Evolutionary conservation across 2,797 vertebrate species (phyloP), one percentile per base, ranked within the genome.

Genomic region (Sciurus carolinensis): DNA sequence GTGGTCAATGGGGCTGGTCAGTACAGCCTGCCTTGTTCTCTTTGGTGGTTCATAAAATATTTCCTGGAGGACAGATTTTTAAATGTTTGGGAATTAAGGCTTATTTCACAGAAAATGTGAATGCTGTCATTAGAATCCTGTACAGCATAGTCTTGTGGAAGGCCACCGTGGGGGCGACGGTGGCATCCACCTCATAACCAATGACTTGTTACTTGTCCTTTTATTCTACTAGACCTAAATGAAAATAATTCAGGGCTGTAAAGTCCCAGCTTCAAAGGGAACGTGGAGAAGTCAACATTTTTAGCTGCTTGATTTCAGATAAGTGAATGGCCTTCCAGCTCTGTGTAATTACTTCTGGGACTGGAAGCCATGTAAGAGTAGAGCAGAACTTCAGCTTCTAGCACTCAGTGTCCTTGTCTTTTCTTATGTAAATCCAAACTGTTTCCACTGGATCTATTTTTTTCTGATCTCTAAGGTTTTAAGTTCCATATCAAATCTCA

Each of bases 31-130:
- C 66, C 59, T 66, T 12, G 3, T 69, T 85, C 88, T 93, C 84
- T 81, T 57, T 57, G 54, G 88, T 85, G 93, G 90, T 67, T 97
- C 81, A 36, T 86, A 91, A 96, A 95, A 69, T 79, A 54, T 83
- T 85, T 97, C 81, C 81, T 83, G 90, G 64, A 95, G 87, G 86
- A 87, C 42, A 28, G 50, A 81, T 57, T 92, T 87, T 79, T 81
- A 85, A 82, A 76, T 62, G 69, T 86, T 90, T 93, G 79, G 24
- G 42, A 87, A 93, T 54, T 28, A 36, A 85, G 44, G 39, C 44
- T 94, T 85, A 64, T 77, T 92, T 95, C 85, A 42, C n/a, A 87
- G 87, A 26, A 95, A 82, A 42, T 13, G 54, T 44, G 59, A 84
- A 50, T 24, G 62, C 14, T 3, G 8, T 47, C 44, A 10, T 33